Evolutionary conservation across 2,113 vertebrate species (phyloP), one percentile per base, ranked within the genome.

Genomic region (Psilopogon haemacephalus): DNA sequence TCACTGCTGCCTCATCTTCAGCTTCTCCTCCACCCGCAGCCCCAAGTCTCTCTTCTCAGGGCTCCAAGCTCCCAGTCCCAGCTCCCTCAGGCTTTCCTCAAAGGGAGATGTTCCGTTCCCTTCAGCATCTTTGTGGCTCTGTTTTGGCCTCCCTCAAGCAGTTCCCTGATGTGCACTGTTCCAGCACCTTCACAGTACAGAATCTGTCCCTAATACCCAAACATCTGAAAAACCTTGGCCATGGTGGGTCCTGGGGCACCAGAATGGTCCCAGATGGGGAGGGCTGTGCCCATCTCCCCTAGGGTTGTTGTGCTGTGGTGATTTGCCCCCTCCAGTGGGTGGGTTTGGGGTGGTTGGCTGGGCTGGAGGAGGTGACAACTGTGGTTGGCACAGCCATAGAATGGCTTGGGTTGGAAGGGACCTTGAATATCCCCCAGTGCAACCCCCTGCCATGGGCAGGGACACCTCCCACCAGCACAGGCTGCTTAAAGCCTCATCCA

Each of bases 251-350:
- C 8, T n/a, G 8, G 48, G 13, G 52, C 26, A 2, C 42, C 15
- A 0, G 0, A 2, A 2, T 4, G 24, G 7, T 4, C 42, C 78
- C 16, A 15, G 35, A 32, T 5, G 27, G n/a, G 42, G 18, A 56
- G 28, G 15, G 54, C 27, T 0, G 1, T 28, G 26, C 3, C 5
- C 10, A 2, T 2, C 23, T 65, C 46, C 1, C 0, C 33, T 12
- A 20, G n/a, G 55, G 1, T 4, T 44, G 1, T n/a, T 0, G 1
- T 32, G 33, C 33, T 69, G 62, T 0, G 17, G 26, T 10, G n/a
- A 15, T 1, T 15, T 35, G 37, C 37, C 11, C 15, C 32, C 20
- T n/a, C 11, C 0, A 0, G 46, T 23, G 50, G 54, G 8, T 21
- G 46, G 0, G 27, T 52, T 10, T 23, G 58, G 62, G 60, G 48